Percentiles rank a stretch among this genome's conserved stretches.
phyloP scores from a whole-genome alignment of 2,888 invertebrate species.

The Sinohyriopsis cumingii region DNA sequence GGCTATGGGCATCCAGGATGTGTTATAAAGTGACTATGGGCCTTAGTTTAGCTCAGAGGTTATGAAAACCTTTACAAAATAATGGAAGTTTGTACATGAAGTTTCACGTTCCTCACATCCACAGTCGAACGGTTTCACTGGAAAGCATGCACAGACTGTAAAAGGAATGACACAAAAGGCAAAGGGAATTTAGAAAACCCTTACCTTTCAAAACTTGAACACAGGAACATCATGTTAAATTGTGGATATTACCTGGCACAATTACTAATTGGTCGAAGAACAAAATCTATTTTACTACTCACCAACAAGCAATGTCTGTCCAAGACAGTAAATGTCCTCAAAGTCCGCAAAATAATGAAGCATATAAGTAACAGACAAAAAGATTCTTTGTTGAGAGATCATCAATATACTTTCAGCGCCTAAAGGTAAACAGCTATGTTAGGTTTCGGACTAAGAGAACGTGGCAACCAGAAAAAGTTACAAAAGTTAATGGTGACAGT shows the following conservation, averaged over 20 bases:
- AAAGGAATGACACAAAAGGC: neutral
- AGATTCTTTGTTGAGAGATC: neutral
- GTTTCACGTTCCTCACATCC: neutral
- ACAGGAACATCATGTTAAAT: conserved; percentile 2
- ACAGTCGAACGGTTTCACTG: conserved; percentile 3
- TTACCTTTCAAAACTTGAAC: conserved; percentile 2
- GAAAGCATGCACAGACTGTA: neutral
- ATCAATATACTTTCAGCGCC: neutral
- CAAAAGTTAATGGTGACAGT: neutral
- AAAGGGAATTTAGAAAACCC: conserved; percentile 2
- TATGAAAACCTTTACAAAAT: conserved; percentile 2
- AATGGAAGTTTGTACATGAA: conserved; percentile 5
- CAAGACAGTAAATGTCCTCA: neutral
- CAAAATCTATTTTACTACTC: conserved; percentile 8
- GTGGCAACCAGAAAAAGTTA: conserved; percentile 18
- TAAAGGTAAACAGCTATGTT: conserved; percentile 8
- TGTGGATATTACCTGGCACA: conserved; percentile 19
- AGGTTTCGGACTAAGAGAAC: conserved; percentile 4
- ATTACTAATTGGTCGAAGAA: conserved; percentile 16
- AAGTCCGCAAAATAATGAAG: neutral
- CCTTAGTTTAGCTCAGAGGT: conserved; percentile 1
- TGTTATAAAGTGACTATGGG: conserved; percentile 6
- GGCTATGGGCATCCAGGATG: no score
- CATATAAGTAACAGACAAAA: neutral
- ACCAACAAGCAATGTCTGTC: neutral